Evolutionary conservation across 2,113 vertebrate genomes (phyloP).

Genomic region (Tyto alba): DNA sequence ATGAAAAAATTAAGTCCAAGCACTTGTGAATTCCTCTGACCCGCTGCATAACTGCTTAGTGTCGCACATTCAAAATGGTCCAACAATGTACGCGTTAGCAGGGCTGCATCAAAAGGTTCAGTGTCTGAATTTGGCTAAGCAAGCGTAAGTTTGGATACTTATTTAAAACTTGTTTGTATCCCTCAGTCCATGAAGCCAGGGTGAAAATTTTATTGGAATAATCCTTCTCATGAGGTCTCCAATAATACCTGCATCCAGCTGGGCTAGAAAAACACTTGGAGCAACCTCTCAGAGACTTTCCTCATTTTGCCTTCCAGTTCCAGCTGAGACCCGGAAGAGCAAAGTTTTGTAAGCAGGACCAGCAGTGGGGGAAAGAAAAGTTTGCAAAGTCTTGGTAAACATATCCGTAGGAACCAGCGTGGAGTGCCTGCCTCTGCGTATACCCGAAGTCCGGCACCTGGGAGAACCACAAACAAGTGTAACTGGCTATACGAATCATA

Average conservation of each 20-base stretch:
- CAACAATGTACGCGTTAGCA: not conserved
- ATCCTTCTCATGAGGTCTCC: constrained; percentile 36
- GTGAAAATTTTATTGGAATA: constrained; percentile 37
- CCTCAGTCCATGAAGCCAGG: not conserved
- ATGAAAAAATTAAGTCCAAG: not conserved
- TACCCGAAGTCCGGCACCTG: not conserved
- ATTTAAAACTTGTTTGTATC: constrained; percentile 15
- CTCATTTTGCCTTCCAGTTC: constrained; percentile 14
- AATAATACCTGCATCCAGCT: constrained; percentile 42
- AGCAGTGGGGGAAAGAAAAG: constrained; percentile 25
- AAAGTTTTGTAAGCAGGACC: constrained; percentile 9
- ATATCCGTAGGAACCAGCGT: not conserved
- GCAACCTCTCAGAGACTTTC: not conserved
- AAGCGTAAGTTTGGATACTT: not conserved
- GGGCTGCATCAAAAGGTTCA: constrained; percentile 17
- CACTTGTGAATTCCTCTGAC: not conserved
- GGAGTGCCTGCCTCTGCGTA: not conserved
- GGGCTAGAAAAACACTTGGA: constrained; percentile 20
- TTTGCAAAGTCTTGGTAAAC: not conserved
- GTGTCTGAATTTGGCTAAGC: constrained; percentile 6
- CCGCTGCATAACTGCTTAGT: not conserved
- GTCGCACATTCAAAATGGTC: not conserved
- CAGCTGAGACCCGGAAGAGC: constrained; percentile 15
- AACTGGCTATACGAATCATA: not conserved
- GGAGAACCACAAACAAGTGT: constrained; percentile 14